Conservation (phyloP, 1,140 invertebrate genomes). For the Leucophenga varia region DNA sequence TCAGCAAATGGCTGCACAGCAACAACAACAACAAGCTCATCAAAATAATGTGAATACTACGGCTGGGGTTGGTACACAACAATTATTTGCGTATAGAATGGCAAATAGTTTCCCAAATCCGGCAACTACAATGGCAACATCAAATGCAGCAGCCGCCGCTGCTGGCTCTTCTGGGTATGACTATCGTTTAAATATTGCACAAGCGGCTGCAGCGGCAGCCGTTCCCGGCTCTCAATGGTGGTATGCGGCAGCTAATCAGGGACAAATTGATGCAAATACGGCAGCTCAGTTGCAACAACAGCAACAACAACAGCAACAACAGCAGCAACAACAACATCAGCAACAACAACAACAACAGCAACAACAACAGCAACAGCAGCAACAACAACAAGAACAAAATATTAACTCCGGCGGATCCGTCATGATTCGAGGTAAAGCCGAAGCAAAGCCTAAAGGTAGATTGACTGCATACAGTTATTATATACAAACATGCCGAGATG, state of each 20-base stretch:
- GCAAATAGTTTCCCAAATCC: conserved; percentile 75
- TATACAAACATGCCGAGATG: conserved; percentile 97
- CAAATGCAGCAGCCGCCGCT: conserved; percentile 57
- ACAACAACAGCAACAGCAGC: conserved; percentile 57
- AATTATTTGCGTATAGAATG: conserved; percentile 82
- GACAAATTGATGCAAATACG: conserved; percentile 53
- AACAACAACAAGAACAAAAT: conserved; percentile 58
- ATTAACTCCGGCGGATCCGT: conserved; percentile 51
- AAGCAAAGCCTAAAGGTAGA: conserved; percentile 89
- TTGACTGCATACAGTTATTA: conserved; percentile 99
- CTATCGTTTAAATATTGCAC: conserved; percentile 62
- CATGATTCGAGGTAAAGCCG: conserved; percentile 75
- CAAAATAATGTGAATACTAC: conserved; percentile 62
- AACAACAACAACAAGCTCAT: conserved; percentile 59
- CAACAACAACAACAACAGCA: conserved; percentile 54
- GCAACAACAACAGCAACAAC: conserved; percentile 56
- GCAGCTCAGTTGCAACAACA: conserved; percentile 60
- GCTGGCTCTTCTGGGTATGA: conserved; percentile 59
- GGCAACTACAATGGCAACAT: conserved; percentile 61
- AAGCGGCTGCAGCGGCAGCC: conserved; percentile 57
- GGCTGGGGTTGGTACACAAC: conserved; percentile 66
- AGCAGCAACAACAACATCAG: conserved; percentile 59
- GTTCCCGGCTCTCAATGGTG: conserved; percentile 68
- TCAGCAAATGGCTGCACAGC: conserved; percentile 57
- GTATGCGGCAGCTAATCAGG: conserved; percentile 62